Evolutionary conservation across 1,140 invertebrate genomes (phyloP).

Genomic region (Drosophila parvula): DNA sequence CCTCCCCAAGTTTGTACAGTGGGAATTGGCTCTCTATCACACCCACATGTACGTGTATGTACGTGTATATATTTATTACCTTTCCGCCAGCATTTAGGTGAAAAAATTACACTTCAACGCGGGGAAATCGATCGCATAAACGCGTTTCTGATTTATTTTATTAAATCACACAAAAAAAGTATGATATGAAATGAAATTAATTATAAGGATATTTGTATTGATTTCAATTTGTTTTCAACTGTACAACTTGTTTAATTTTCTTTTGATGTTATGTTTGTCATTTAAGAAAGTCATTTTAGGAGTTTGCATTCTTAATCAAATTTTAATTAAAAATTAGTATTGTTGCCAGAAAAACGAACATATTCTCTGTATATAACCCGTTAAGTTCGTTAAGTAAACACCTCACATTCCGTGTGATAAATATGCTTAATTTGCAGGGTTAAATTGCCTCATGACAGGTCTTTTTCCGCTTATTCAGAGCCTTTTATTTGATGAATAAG

Average conservation of each 20-base stretch:
- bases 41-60: not conserved
- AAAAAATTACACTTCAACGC: constrained; percentile 2
- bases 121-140: not conserved
- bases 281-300: not conserved
- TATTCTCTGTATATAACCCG: not conserved
- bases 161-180: not conserved
- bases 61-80: constrained; percentile 16
- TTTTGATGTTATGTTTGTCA: too few relatives aligned
- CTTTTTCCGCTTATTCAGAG: constrained; percentile 35
- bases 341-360: not conserved
- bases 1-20: not conserved
- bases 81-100: not conserved
- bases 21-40: constrained; percentile 25
- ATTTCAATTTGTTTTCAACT: not conserved
- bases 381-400: not conserved
- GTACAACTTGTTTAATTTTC: not conserved
- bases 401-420: not conserved
- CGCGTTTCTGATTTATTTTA: too few relatives aligned
- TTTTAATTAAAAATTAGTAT: not conserved
- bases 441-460: constrained; percentile 26
- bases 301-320: not conserved
- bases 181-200: not conserved
- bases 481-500: constrained; percentile 58
- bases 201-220: not conserved
- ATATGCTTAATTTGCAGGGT: not conserved